Evolutionary conservation across 2,888 invertebrate species (phyloP).

Genomic region (Sceliomorpha sp.): DNA sequence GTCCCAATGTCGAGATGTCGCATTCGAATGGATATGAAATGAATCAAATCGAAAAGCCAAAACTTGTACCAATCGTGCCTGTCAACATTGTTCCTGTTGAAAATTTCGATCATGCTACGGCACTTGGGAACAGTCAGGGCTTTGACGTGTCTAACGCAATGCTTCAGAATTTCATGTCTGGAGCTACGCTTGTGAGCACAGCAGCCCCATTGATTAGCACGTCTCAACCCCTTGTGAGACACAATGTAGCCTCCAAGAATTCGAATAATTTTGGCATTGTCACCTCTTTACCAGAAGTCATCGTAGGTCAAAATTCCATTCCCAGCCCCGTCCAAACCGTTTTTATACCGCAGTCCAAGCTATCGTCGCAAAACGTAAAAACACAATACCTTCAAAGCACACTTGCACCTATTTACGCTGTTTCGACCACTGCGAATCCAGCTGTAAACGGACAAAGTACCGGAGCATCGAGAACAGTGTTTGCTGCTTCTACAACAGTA

Average conservation of each 20-base stretch:
- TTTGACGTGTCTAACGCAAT: slow-evolving; percentile 81
- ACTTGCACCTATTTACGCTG: slow-evolving; percentile 66
- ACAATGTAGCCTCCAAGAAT: slow-evolving; percentile 51
- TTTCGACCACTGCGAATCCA: slow-evolving; percentile 60
- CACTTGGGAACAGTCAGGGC: slow-evolving; percentile 80
- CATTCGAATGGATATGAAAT: slow-evolving; percentile 70
- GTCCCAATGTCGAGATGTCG: slow-evolving; percentile 69
- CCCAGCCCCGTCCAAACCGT: slow-evolving; percentile 69
- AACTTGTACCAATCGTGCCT: slow-evolving; percentile 71
- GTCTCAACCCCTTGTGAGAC: slow-evolving; percentile 32
- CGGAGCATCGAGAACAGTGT: slow-evolving; percentile 57
- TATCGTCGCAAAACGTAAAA: slow-evolving; percentile 57
- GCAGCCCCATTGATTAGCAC: slow-evolving; percentile 64
- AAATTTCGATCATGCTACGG: slow-evolving; percentile 80
- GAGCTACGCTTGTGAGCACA: slow-evolving; percentile 65
- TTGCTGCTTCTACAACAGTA: slow-evolving; percentile 52
- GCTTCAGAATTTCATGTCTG: slow-evolving; percentile 66
- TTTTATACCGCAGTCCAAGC: slow-evolving; percentile 60
- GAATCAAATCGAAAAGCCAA: slow-evolving; percentile 73
- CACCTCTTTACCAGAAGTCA: slow-evolving; percentile 68
- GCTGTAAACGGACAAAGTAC: slow-evolving; percentile 55
- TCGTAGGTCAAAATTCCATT: slow-evolving; percentile 72
- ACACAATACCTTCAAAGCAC: slow-evolving; percentile 66
- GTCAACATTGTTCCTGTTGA: slow-evolving; percentile 71
- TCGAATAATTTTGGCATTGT: slow-evolving; percentile 60